Percentiles rank a stretch among this genome's conserved stretches.
Evolutionary conservation across 2,113 vertebrate genomes (phyloP).

Genomic region (Mandrillus leucophaeus): DNA sequence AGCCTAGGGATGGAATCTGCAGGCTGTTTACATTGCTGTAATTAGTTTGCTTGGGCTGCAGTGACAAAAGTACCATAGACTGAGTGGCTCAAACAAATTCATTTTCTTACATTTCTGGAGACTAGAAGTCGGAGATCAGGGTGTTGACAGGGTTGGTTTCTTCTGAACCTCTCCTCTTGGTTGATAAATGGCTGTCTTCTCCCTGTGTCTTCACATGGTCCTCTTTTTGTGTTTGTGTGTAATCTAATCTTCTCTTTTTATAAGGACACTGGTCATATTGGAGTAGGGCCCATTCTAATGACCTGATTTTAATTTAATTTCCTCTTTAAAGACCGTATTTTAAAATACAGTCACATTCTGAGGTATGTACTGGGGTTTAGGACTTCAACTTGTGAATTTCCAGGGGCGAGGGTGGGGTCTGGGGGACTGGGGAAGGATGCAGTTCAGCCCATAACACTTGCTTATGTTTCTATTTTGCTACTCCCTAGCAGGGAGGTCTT

Average conservation of each 20-base stretch:
- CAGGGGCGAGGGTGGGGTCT: not conserved
- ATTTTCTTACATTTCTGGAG: not conserved
- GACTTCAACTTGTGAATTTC: not conserved
- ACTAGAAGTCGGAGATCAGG: not conserved
- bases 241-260: not conserved
- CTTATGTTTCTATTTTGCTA: not conserved
- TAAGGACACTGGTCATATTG: not conserved
- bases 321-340: not conserved
- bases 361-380: not conserved
- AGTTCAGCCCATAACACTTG: fast-evolving
- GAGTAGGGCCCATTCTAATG: not conserved
- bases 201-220: not conserved
- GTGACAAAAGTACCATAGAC: not conserved
- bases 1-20: not conserved
- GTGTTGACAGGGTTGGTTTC: not conserved
- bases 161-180: not conserved
- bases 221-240: not conserved
- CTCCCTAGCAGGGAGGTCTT: not conserved
- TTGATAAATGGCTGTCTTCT: not conserved
- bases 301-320: not conserved
- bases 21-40: not conserved
- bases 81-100: not conserved
- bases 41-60: not conserved
- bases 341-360: not conserved
- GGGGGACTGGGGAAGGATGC: too few relatives aligned